phyloP scores from a whole-genome alignment of 2,797 vertebrate genomes.

The Huso huso region DNA sequence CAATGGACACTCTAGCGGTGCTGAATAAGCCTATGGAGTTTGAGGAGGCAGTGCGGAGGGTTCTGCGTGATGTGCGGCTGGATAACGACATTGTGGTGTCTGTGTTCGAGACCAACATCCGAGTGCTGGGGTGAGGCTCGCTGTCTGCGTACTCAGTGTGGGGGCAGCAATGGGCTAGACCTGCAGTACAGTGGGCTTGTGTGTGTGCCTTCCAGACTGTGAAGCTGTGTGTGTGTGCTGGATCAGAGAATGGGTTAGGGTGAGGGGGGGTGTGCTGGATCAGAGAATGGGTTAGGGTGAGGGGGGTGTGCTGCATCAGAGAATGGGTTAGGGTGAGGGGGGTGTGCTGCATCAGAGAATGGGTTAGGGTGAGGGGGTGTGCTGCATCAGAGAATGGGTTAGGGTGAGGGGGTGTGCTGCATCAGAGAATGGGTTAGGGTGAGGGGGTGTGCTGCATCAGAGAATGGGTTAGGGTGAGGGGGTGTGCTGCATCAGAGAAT shows the following conservation, averaged over 20 bases:
- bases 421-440: not conserved
- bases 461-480: not conserved
- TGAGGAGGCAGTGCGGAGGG: conserved; percentile 88
- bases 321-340: too few relatives aligned
- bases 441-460: not conserved
- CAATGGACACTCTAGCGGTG: conserved; percentile 95
- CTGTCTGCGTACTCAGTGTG: not conserved
- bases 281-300: too few relatives aligned
- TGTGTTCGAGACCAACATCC: conserved; percentile 97
- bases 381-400: not conserved
- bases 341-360: too few relatives aligned
- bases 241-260: not conserved
- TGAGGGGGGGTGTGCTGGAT: not conserved
- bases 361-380: not conserved
- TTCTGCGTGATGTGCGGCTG: conserved; percentile 87
- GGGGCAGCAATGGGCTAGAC: too few relatives aligned
- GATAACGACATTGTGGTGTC: conserved; percentile 98
- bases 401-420: not conserved
- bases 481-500: not conserved
- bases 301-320: too few relatives aligned
- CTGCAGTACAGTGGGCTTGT: not conserved
- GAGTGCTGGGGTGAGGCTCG: conserved; percentile 88
- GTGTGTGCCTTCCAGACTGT: not conserved
- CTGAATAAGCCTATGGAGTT: conserved; percentile 96
- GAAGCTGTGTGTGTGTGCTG: not conserved